Evolutionary conservation across 2,797 vertebrate species (phyloP), one percentile per base, ranked within the genome.

Genomic region (Hippopotamyrus pictus): DNA sequence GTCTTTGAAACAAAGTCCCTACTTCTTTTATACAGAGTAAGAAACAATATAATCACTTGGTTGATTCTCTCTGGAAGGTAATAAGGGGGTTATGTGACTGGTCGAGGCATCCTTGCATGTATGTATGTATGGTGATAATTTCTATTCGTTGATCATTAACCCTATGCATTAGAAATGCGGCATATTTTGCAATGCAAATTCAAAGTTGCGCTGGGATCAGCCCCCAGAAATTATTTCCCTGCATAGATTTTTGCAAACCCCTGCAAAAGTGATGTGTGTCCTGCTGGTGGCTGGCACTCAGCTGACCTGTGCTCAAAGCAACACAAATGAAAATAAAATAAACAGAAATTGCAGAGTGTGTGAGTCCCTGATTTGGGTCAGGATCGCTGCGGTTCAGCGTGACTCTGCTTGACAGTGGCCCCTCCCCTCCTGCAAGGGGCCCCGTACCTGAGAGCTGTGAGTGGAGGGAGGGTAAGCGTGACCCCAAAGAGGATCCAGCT

Each of bases 341-440:
- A 73, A 84, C 82, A 51, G 29, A 73, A 37, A 73, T 0, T 4
- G 25, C 97, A 94, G 95, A 96, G 95, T 96, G 95, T 94, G 97
- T 96, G 96, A 96, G 95, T 96, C 96, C 95, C 96, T 97, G 96
- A 96, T 97, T 96, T 97, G 96, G 94, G 96, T 69, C 65, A 41
- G 94, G 37, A 46, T 37, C 11, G 5, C 19, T 12, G 9, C 4
- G 8, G 2, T 37, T 25, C 73, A 76, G 76, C n/a, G 33, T 25
- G 17, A n/a, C 92, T 88, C 82, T 90, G 92, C 90, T 92, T 93
- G 91, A 95, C 93, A 93, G 92, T 93, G 94, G 90, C 93, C 93
- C 86, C 90, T 91, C 92, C 94, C 94, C 90, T 92, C 91, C 90
- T 92, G 94, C 92, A 91, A 93, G 76, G 41, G 76, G 19, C 3